Conservation (phyloP, 2,888 invertebrate species). For the Drosophila fungiperda region DNA sequence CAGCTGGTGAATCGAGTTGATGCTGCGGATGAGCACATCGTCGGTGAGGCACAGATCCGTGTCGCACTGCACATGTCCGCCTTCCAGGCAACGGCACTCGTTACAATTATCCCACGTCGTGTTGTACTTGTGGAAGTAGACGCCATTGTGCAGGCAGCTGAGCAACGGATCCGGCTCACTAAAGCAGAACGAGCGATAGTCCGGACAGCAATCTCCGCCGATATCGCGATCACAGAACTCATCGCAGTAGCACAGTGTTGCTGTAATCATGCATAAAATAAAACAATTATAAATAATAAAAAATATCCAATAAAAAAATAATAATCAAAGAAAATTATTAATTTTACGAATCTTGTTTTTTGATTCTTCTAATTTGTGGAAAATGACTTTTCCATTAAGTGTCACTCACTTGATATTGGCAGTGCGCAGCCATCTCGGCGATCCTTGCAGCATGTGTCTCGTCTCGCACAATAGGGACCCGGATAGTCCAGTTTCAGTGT, state of each 20-base stretch:
- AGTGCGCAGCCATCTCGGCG: slow-evolving; percentile 93
- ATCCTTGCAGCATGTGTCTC: slow-evolving; percentile 89
- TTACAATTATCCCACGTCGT: slow-evolving; percentile 89
- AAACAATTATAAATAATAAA: not conserved
- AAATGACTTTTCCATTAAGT: not conserved
- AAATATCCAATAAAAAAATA: not conserved
- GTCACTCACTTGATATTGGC: slow-evolving; percentile 89
- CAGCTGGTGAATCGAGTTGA: slow-evolving; percentile 87
- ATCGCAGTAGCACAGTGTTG: slow-evolving; percentile 97
- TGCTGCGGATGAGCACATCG: slow-evolving; percentile 88
- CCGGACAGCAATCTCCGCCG: slow-evolving; percentile 96
- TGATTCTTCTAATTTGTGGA: not conserved
- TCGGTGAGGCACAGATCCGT: slow-evolving; percentile 91
- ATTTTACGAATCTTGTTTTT: not conserved
- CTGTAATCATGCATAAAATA: slow-evolving; percentile 83
- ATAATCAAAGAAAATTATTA: not conserved
- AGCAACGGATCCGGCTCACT: slow-evolving; percentile 83
- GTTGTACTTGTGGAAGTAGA: slow-evolving; percentile 86
- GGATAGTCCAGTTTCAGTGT: slow-evolving; percentile 81
- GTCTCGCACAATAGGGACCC: slow-evolving; percentile 82
- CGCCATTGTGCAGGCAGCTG: slow-evolving; percentile 86
- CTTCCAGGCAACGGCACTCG: slow-evolving; percentile 87
- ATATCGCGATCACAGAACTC: slow-evolving; percentile 92
- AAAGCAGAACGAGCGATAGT: slow-evolving; percentile 91
- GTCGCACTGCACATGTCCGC: slow-evolving; percentile 87